Conservation (phyloP, 2,888 invertebrate species). For the Metopia argyrocephala region DNA sequence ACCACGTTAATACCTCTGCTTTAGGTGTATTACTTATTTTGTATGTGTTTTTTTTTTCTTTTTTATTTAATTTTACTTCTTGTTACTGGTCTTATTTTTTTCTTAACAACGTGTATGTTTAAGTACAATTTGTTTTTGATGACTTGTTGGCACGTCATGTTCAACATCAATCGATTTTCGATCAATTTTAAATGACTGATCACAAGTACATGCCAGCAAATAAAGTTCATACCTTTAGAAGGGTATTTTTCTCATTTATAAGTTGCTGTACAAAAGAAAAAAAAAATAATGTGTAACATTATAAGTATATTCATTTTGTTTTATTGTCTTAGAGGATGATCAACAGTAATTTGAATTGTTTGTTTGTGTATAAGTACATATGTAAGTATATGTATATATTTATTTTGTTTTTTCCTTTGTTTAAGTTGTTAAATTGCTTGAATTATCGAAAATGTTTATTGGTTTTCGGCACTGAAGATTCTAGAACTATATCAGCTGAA, state of each 20-base stretch:
- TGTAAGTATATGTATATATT: not conserved
- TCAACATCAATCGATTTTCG: constrained; percentile 57
- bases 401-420: not conserved
- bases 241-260: not conserved
- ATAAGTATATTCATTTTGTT: not conserved
- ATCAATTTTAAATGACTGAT: constrained; percentile 61
- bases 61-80: constrained; percentile 9
- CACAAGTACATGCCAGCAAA: constrained; percentile 41
- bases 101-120: constrained; percentile 26
- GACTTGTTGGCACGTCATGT: constrained; percentile 56
- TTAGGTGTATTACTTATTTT: not conserved
- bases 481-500: constrained; percentile 16
- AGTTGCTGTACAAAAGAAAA: too few species aligned
- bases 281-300: constrained; percentile 12
- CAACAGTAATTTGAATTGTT: constrained; percentile 50
- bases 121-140: constrained; percentile 47
- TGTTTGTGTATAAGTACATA: too few species aligned
- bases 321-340: constrained; percentile 18
- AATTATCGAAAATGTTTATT: constrained; percentile 55
- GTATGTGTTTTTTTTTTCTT: not conserved
- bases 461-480: constrained; percentile 40
- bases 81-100: not conserved
- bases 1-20: not conserved
- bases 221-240: not conserved
- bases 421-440: constrained; percentile 36